phyloP scores from a whole-genome alignment of 1,140 invertebrate species.

The Rhagoletis pomonella region DNA sequence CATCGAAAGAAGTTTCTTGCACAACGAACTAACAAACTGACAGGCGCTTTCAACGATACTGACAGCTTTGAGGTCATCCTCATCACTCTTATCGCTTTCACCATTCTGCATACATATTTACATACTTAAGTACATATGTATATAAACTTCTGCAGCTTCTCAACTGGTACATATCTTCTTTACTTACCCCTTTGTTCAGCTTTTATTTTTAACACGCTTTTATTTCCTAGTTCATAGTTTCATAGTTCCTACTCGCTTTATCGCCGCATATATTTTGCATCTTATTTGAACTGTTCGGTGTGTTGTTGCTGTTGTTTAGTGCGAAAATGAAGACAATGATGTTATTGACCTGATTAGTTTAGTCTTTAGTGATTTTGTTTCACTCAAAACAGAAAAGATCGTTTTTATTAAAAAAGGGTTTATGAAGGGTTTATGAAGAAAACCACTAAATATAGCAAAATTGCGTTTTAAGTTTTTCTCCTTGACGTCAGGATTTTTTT shows the following conservation, averaged over 20 bases:
- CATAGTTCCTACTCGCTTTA: not conserved
- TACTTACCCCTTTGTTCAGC: not conserved
- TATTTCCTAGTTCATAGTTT: not conserved
- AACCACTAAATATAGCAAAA: too few relatives aligned
- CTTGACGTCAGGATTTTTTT: too few relatives aligned
- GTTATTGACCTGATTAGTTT: conserved; percentile 25
- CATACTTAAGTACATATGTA: not conserved
- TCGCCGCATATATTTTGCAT: conserved; percentile 28
- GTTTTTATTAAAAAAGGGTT: too few relatives aligned
- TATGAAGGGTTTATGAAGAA: too few relatives aligned
- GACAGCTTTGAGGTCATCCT: conserved; percentile 27
- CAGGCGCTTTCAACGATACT: conserved; percentile 10
- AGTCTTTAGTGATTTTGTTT: not conserved
- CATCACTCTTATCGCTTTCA: conserved; percentile 4
- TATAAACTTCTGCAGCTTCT: not conserved
- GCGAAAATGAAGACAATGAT: conserved; percentile 30
- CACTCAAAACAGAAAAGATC: not conserved
- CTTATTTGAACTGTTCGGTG: not conserved
- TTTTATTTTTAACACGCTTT: not conserved
- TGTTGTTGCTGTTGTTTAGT: not conserved
- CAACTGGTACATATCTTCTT: not conserved
- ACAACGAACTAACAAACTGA: not conserved
- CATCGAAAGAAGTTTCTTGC: not conserved
- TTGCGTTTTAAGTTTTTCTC: too few relatives aligned
- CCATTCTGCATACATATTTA: not conserved